These are phyloP conservation scores for Drosophila auraria DNA, from an alignment of 1,140 invertebrate genomes.

Conservation along the genomic window DNA sequence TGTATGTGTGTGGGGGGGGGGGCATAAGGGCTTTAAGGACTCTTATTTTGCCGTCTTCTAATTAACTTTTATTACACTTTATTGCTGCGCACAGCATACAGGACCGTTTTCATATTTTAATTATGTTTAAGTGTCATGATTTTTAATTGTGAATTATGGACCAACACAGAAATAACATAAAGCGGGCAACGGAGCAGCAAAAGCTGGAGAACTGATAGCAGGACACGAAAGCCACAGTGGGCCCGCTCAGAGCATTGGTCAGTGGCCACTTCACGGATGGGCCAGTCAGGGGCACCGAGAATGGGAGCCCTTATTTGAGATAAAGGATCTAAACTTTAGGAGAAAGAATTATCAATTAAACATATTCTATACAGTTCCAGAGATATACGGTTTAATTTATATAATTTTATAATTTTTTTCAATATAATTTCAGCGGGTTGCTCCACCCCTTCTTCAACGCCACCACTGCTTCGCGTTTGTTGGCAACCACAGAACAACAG, in stretches of 20 bases:
- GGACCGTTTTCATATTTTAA: slow-evolving; percentile 82
- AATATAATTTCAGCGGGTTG: neutral
- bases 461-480: slow-evolving; percentile 38
- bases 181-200: slow-evolving; percentile 41
- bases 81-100: slow-evolving; percentile 70
- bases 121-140: slow-evolving; percentile 82
- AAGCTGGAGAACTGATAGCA: slow-evolving; percentile 36
- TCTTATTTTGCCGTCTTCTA: slow-evolving; percentile 50
- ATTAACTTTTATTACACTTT: slow-evolving; percentile 83
- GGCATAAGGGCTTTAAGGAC: slow-evolving; percentile 41
- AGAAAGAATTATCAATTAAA: neutral
- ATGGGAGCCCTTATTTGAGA: neutral
- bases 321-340: neutral
- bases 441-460: slow-evolving; percentile 1
- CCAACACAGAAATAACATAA: slow-evolving; percentile 67
- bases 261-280: slow-evolving; percentile 17
- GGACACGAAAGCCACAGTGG: slow-evolving; percentile 16
- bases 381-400: neutral
- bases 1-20: neutral
- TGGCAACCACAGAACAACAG: slow-evolving; percentile 40
- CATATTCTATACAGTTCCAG: no score
- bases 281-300: slow-evolving; percentile 13
- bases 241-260: slow-evolving; percentile 32
- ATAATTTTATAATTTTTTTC: neutral
- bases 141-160: slow-evolving; percentile 80